Percentiles rank a stretch among this genome's conserved stretches.
Evolutionary conservation across 2,113 vertebrate genomes (phyloP).

Genomic region (Anas platyrhynchos): DNA sequence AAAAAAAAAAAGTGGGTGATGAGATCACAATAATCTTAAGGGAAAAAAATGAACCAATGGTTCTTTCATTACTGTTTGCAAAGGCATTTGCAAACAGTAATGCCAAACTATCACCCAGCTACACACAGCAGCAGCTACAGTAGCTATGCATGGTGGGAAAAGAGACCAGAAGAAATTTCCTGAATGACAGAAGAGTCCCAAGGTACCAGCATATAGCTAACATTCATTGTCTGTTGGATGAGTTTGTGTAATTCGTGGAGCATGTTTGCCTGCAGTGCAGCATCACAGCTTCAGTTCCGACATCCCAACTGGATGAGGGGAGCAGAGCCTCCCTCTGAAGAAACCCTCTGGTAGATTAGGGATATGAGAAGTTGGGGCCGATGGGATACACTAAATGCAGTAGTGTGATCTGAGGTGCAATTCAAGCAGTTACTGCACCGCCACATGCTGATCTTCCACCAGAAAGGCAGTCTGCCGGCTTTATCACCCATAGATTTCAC

Average conservation of each 20-base stretch:
- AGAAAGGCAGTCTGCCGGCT: neutral
- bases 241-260: neutral
- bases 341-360: neutral
- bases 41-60: neutral
- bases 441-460: neutral
- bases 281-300: neutral
- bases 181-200: neutral
- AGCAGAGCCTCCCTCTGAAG: neutral
- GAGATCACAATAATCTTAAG: neutral
- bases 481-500: neutral
- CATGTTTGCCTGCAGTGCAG: neutral
- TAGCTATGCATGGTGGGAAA: neutral
- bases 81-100: neutral
- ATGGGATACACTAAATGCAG: neutral
- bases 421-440: neutral
- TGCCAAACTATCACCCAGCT: neutral
- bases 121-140: neutral
- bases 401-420: neutral
- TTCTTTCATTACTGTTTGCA: no score
- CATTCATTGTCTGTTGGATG: neutral
- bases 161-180: neutral
- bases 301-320: accelerated
- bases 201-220: neutral
- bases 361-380: neutral
- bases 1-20: neutral